Evolutionary conservation across 2,797 vertebrate species (phyloP).

Genomic region (Arctocebus calabarensis): DNA sequence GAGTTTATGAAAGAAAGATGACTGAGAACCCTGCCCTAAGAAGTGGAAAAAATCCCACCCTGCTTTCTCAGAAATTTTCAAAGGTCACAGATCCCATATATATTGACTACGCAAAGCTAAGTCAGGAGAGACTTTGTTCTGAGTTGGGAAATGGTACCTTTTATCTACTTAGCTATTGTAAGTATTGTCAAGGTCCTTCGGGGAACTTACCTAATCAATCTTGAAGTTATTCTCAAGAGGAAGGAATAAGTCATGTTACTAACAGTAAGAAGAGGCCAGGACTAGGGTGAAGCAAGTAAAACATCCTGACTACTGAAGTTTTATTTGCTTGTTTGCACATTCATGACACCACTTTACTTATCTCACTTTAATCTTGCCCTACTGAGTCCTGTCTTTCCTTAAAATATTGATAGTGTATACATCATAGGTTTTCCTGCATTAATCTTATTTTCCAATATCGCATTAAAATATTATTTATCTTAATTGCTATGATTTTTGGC

Average conservation of each 20-base stretch:
- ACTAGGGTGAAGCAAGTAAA: neutral
- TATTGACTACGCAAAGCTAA: neutral
- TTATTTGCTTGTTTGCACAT: neutral
- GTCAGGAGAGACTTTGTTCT: neutral
- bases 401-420: neutral
- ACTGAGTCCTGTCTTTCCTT: neutral
- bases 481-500: neutral
- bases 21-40: neutral
- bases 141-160: neutral
- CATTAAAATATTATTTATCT: neutral
- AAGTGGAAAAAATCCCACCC: neutral
- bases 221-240: neutral
- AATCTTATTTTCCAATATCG: neutral
- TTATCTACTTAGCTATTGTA: neutral
- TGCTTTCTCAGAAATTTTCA: neutral
- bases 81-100: neutral
- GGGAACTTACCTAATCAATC: neutral
- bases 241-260: neutral
- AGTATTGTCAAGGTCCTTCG: neutral
- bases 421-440: neutral
- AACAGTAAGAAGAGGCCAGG: neutral
- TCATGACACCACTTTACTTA: neutral
- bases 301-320: neutral
- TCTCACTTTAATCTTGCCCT: neutral
- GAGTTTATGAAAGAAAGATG: neutral